A percentile compares a stretch with the other conserved stretches of the same genome.
Conservation (phyloP, 2,888 invertebrate genomes). For the Parnassius orleans region DNA sequence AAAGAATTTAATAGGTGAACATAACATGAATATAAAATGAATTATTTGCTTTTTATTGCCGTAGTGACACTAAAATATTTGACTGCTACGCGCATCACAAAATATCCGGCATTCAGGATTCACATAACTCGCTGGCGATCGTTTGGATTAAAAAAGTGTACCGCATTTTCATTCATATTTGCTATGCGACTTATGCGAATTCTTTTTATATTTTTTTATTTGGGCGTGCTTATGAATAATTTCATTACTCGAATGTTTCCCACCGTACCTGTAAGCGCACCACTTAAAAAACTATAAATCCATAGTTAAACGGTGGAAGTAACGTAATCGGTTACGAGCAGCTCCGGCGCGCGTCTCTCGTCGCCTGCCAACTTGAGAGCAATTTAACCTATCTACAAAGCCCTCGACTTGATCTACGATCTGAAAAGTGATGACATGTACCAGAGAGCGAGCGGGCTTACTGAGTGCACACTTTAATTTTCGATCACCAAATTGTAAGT, state of each 20-base stretch:
- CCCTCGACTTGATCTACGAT: constrained; percentile 60
- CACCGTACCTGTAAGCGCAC: constrained; percentile 26
- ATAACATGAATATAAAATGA: constrained; percentile 49
- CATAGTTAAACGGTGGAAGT: constrained; percentile 52
- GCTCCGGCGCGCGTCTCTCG: constrained; percentile 57
- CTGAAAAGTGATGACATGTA: constrained; percentile 64
- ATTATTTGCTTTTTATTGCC: constrained; percentile 52
- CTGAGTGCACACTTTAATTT: constrained; percentile 35
- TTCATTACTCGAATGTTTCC: constrained; percentile 1
- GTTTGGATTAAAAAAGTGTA: constrained; percentile 30
- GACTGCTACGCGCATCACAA: constrained; percentile 42
- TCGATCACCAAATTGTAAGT: constrained; percentile 33
- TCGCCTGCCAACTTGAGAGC: constrained; percentile 60
- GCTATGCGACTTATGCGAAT: constrained; percentile 67
- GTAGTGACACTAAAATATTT: constrained; percentile 55
- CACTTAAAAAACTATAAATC: constrained; percentile 58
- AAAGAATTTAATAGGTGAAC: constrained; percentile 54
- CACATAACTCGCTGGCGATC: constrained; percentile 70
- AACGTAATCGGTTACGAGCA: constrained; percentile 36
- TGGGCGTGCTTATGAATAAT: neutral
- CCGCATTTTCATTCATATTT: constrained; percentile 36
- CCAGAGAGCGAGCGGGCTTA: constrained; percentile 31
- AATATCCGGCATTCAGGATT: constrained; percentile 74
- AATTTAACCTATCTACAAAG: constrained; percentile 59
- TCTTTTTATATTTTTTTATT: constrained; percentile 34